phyloP scores from a whole-genome alignment of 2,888 invertebrate genomes.

The Coelogynopora nodosa region DNA sequence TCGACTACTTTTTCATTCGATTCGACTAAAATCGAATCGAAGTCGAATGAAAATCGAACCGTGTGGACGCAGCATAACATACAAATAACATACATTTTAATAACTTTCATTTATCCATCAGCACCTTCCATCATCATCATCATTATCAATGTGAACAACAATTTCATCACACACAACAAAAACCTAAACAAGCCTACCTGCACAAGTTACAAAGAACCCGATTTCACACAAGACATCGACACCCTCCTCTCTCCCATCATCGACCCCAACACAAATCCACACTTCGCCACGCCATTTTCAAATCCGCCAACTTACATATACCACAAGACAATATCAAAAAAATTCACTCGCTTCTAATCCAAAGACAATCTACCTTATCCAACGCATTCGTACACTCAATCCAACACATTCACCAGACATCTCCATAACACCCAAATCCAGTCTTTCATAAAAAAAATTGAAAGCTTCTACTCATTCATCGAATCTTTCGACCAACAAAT shows the following conservation, averaged over 20 bases:
- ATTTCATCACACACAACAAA: background rate
- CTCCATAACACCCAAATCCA: background rate
- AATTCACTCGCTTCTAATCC: background rate
- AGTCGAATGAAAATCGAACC: too few relatives aligned
- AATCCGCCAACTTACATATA: background rate
- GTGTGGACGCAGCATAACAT: too few relatives aligned
- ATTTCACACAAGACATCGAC: conserved; percentile 14
- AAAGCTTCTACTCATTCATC: background rate
- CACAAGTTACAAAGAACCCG: background rate
- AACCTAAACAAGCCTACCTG: background rate
- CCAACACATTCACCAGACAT: background rate
- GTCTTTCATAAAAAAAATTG: too few relatives aligned
- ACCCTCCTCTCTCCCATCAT: conserved; percentile 10
- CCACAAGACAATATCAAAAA: conserved; percentile 4
- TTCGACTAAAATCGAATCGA: too few relatives aligned
- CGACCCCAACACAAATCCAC: background rate
- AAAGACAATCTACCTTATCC: background rate
- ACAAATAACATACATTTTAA: too few relatives aligned
- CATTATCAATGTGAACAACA: background rate
- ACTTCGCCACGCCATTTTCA: background rate
- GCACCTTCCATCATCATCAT: too few relatives aligned
- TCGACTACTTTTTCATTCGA: too few relatives aligned
- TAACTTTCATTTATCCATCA: too few relatives aligned
- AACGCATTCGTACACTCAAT: background rate
- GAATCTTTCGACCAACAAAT: background rate